Conservation (phyloP, 2,113 vertebrate genomes). For the Tylochromis polylepis region DNA sequence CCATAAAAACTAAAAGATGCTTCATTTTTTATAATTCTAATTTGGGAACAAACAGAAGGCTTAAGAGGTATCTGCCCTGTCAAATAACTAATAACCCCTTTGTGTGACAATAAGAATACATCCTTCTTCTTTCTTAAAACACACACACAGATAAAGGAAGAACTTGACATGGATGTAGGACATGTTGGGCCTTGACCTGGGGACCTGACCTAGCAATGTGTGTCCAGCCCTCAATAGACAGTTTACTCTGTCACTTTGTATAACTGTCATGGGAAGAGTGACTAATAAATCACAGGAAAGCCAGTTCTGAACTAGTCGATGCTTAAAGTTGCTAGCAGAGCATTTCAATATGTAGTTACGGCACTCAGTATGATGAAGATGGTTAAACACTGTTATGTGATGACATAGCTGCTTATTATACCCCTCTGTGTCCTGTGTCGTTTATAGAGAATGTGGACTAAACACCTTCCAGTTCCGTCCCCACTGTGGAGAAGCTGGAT, state of each 20-base stretch:
- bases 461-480: conserved; percentile 91
- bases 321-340: background rate
- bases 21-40: background rate
- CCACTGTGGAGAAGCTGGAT: conserved; percentile 92
- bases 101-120: background rate
- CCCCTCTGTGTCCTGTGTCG: background rate
- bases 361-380: background rate
- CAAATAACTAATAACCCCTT: background rate
- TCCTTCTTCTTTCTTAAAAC: background rate
- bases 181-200: background rate
- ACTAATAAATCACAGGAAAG: background rate
- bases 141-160: background rate
- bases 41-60: background rate
- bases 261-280: background rate
- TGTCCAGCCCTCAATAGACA: background rate
- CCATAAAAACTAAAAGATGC: background rate
- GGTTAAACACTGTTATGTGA: background rate
- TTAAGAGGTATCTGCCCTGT: background rate
- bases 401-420: background rate
- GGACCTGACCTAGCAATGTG: background rate
- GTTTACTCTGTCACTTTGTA: background rate
- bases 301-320: background rate
- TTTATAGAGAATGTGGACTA: conserved; percentile 84
- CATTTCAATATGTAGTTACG: background rate
- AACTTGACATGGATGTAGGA: background rate